Percentiles rank a stretch among this genome's conserved stretches.
These are phyloP conservation scores for Coelinius sp. DNA, from an alignment of 2,888 invertebrate species.

Conservation along the genomic window DNA sequence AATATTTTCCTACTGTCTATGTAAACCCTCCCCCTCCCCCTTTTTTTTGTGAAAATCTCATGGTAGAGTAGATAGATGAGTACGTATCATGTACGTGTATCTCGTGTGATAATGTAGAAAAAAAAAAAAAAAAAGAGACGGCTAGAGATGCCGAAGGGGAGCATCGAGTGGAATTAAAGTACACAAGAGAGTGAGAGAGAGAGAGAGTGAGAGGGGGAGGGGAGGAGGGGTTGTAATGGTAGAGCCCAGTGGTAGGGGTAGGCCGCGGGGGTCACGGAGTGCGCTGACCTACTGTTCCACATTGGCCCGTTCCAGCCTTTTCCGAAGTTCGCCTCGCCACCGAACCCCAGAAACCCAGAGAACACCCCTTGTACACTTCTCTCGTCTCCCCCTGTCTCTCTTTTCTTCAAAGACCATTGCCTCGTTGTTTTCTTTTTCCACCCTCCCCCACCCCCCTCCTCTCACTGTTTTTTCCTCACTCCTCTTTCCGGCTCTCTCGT, in stretches of 20 bases:
- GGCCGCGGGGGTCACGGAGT: slow-evolving; percentile 68
- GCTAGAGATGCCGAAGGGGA: slow-evolving; percentile 17
- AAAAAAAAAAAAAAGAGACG: slow-evolving; percentile 35
- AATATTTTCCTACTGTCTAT: no score
- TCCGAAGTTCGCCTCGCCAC: slow-evolving; percentile 59
- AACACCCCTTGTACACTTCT: slow-evolving; percentile 9
- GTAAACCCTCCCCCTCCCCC: no score
- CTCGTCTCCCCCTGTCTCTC: neutral
- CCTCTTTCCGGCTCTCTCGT: neutral
- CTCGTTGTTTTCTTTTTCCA: neutral
- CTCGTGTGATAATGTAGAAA: no score
- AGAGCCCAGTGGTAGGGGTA: slow-evolving; percentile 47
- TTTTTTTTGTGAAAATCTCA: neutral
- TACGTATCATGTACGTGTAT: slow-evolving; percentile 29
- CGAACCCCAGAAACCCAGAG: slow-evolving; percentile 50
- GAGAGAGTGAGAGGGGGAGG: neutral
- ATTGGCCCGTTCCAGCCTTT: slow-evolving; percentile 66
- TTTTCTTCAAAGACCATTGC: slow-evolving; percentile 16
- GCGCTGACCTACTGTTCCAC: slow-evolving; percentile 70
- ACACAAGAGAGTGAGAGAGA: slow-evolving; percentile 15
- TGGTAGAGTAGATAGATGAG: slow-evolving; percentile 10
- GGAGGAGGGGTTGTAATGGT: slow-evolving; percentile 28
- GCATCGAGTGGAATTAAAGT: slow-evolving; percentile 17
- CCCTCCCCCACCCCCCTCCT: no score
- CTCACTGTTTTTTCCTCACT: neutral